Evolutionary conservation across 2,888 invertebrate genomes (phyloP).

Genomic region (Coleophora deauratella): DNA sequence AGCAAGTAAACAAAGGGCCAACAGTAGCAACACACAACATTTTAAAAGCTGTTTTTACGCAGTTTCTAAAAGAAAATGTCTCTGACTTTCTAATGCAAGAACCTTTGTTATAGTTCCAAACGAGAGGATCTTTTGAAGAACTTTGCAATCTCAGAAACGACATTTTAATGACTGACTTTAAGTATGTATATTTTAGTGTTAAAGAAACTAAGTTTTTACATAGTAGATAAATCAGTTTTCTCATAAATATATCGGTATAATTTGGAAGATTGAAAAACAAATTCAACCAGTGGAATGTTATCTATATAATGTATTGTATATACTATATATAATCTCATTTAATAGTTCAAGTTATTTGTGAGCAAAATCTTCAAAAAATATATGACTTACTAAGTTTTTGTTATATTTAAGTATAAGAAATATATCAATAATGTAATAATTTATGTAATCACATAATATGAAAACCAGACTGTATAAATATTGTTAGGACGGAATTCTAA

Average conservation of each 20-base stretch:
- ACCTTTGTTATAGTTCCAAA: background rate
- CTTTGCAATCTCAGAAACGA: background rate
- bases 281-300: background rate
- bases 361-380: background rate
- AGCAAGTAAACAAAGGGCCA: background rate
- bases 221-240: background rate
- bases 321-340: too few species aligned
- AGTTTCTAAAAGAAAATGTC: too few species aligned
- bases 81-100: too few species aligned
- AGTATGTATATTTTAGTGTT: background rate
- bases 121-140: background rate
- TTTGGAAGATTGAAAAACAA: background rate
- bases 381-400: background rate
- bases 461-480: background rate
- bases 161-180: background rate
- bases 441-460: too few species aligned
- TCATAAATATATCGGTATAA: background rate
- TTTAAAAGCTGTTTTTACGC: too few species aligned
- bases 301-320: conserved; percentile 1
- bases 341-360: too few species aligned
- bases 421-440: too few species aligned
- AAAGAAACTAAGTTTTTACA: background rate
- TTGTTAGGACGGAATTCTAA: conserved; percentile 1
- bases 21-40: too few species aligned
- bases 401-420: too few species aligned